Evolutionary conservation across 64 coral and sea anemone genomes (phyloP).

Genomic region (Pocillopora verrucosa): DNA sequence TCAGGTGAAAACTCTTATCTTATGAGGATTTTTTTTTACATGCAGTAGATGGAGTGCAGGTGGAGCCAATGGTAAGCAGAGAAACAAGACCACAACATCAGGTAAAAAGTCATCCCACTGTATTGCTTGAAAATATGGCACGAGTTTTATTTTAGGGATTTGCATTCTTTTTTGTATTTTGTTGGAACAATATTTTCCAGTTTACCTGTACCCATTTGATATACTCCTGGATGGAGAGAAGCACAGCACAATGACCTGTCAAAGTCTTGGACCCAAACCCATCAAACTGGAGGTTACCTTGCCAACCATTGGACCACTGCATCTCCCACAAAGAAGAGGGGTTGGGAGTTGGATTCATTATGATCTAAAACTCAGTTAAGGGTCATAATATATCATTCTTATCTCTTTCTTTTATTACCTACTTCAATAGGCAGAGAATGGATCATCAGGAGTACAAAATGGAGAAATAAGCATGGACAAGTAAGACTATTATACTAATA

Average conservation of each 20-base stretch:
- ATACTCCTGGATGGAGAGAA: too few relatives aligned
- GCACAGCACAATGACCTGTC: too few relatives aligned
- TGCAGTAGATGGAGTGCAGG: constrained; percentile 74
- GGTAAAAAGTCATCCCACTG: neutral
- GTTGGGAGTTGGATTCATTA: too few relatives aligned
- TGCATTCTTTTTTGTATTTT: too few relatives aligned
- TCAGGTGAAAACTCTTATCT: neutral
- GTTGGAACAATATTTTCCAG: too few relatives aligned
- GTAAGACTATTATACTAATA: neutral
- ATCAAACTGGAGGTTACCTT: too few relatives aligned
- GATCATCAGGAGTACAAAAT: neutral
- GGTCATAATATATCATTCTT: neutral
- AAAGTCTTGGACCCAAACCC: too few relatives aligned
- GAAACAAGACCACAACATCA: constrained; percentile 66
- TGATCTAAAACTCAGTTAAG: neutral
- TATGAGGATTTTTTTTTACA: neutral
- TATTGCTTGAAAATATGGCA: neutral
- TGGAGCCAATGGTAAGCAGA: constrained; percentile 79
- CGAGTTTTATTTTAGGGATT: too few relatives aligned
- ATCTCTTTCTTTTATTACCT: neutral
- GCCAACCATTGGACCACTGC: too few relatives aligned
- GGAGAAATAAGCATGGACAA: neutral
- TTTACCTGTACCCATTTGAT: too few relatives aligned
- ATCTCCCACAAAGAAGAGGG: too few relatives aligned
- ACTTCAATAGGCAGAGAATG: constrained; percentile 16